Percentiles rank a stretch among this genome's conserved stretches.
Conservation (phyloP, 2,113 vertebrate genomes). For the Cryptotis parvus region DNA sequence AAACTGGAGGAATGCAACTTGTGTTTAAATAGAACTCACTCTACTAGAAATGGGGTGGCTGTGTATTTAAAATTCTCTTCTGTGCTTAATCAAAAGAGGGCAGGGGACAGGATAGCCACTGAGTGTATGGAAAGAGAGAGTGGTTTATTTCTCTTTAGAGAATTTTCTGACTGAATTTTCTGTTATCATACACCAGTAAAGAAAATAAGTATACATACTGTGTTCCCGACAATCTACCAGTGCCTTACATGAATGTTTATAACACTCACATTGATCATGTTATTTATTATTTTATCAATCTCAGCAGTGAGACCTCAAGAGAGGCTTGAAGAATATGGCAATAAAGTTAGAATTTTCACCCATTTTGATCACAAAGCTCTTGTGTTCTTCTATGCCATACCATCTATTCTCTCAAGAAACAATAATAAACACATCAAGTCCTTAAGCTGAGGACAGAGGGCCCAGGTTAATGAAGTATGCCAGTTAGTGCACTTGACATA, state of each 20-base stretch:
- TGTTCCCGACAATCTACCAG: background rate
- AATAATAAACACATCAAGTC: background rate
- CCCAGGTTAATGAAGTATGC: background rate
- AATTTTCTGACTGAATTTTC: conserved; percentile 44
- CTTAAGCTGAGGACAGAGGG: background rate
- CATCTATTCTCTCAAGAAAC: background rate
- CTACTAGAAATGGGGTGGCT: background rate
- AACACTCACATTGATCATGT: background rate
- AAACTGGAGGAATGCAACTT: background rate
- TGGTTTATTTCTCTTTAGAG: conserved; percentile 26
- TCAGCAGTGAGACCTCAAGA: background rate
- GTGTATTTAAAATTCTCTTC: conserved; percentile 44
- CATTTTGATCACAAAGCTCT: background rate
- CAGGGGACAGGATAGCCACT: background rate
- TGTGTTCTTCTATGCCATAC: background rate
- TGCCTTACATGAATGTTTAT: background rate
- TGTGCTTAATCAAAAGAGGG: background rate
- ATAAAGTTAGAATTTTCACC: background rate
- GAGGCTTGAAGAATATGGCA: background rate
- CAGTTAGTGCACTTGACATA: background rate
- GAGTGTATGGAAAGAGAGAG: conserved; percentile 35
- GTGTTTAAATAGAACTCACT: conserved; percentile 48
- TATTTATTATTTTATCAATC: background rate
- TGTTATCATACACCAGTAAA: background rate
- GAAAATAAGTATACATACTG: background rate